Evolutionary conservation across 2,113 vertebrate species (phyloP).

Genomic region (Carassius auratus): DNA sequence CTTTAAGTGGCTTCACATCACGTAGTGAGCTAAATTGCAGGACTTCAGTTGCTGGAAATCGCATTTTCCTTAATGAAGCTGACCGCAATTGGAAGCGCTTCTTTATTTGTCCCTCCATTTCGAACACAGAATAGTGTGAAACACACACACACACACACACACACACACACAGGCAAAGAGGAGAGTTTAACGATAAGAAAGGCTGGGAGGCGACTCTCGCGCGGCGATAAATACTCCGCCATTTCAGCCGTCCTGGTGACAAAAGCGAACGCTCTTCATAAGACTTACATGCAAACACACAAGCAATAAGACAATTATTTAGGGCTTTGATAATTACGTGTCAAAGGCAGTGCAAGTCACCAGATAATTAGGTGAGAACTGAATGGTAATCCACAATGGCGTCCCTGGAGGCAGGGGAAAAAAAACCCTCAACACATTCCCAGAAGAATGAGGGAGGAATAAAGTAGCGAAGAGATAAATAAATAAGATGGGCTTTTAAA

Average conservation of each 20-base stretch:
- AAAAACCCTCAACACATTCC: conserved; percentile 33
- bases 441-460: conserved; percentile 44
- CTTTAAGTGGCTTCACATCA: conserved; percentile 62
- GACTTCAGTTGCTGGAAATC: conserved; percentile 49
- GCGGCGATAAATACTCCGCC: conserved; percentile 73
- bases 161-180: conserved; percentile 25
- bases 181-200: conserved; percentile 31
- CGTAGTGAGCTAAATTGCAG: conserved; percentile 68
- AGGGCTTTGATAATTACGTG: conserved; percentile 83
- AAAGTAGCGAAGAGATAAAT: conserved; percentile 40
- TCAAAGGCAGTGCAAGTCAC: conserved; percentile 79
- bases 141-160: conserved; percentile 13
- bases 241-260: conserved; percentile 68
- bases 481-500: conserved; percentile 64
- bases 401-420: conserved; percentile 68
- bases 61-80: conserved; percentile 32
- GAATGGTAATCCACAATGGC: conserved; percentile 79
- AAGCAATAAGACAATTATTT: conserved; percentile 80
- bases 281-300: conserved; percentile 76
- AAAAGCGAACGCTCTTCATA: conserved; percentile 64
- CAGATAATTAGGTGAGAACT: conserved; percentile 81
- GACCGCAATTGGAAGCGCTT: conserved; percentile 18
- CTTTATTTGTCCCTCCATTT: conserved; percentile 3
- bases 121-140: conserved; percentile 22
- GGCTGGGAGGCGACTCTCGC: conserved; percentile 59